Conservation (phyloP, 2,888 invertebrate species). For the Diplolepis rosae region DNA sequence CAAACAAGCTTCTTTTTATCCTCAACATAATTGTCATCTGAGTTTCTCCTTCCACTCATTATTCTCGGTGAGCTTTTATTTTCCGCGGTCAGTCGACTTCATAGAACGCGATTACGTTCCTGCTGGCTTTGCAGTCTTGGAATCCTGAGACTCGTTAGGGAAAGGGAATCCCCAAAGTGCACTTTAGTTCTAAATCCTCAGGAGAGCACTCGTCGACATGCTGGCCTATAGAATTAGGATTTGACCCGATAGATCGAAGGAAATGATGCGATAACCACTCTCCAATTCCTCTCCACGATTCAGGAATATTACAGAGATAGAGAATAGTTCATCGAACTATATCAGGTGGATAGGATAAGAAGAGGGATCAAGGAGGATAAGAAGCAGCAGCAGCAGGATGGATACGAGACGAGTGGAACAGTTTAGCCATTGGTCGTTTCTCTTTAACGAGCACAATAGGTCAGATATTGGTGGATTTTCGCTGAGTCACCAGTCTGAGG, state of each 20-base stretch:
- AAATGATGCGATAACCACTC: conserved; percentile 32
- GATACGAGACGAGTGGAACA: conserved; percentile 11
- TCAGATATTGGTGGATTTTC: conserved; percentile 29
- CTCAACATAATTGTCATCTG: conserved; percentile 1
- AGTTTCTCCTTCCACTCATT: conserved; percentile 2
- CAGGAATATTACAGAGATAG: neutral
- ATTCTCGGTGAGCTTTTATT: conserved; percentile 12
- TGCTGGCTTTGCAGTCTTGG: conserved; percentile 54
- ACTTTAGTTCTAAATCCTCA: conserved; percentile 42
- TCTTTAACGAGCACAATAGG: conserved; percentile 30
- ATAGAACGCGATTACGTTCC: conserved; percentile 56
- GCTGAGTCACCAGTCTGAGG: conserved; percentile 20
- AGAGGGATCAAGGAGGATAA: conserved; percentile 20
- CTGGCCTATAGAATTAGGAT: conserved; percentile 36
- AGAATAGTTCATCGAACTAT: conserved; percentile 10
- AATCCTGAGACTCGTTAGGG: conserved; percentile 56
- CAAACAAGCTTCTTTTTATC: neutral
- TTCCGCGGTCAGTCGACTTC: conserved; percentile 37
- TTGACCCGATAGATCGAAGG: conserved; percentile 37
- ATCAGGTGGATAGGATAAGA: conserved; percentile 17
- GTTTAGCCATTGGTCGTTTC: conserved; percentile 16
- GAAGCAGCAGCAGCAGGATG: conserved; percentile 29
- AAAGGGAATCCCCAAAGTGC: conserved; percentile 62
- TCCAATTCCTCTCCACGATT: conserved; percentile 34
- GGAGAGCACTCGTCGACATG: conserved; percentile 33